phyloP scores from a whole-genome alignment of 2,888 invertebrate genomes.

The Xestia c-nigrum region DNA sequence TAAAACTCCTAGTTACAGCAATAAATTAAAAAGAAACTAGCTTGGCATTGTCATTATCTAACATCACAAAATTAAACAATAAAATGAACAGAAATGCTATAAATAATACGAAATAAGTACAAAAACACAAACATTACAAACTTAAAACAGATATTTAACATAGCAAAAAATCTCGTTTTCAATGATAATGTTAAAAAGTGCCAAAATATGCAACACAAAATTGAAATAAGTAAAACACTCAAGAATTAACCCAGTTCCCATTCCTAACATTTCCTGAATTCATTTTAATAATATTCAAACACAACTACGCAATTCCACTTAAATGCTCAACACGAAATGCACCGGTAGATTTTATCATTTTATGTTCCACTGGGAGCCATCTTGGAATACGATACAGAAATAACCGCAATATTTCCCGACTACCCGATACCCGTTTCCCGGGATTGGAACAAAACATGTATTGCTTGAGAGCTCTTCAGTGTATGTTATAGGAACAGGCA shows the following conservation, averaged over 20 bases:
- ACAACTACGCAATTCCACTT: not conserved
- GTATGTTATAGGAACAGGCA: conserved; percentile 6
- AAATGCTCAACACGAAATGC: conserved; percentile 28
- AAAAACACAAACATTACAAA: too few species aligned
- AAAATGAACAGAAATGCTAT: too few species aligned
- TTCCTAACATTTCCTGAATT: not conserved
- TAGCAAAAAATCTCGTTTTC: too few species aligned
- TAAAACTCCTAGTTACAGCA: too few species aligned
- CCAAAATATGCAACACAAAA: too few species aligned
- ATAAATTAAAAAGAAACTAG: too few species aligned
- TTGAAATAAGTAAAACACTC: not conserved
- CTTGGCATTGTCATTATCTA: too few species aligned
- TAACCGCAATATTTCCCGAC: conserved; percentile 39
- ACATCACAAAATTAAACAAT: too few species aligned
- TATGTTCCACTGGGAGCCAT: conserved; percentile 34
- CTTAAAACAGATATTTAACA: too few species aligned
- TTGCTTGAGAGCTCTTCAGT: conserved; percentile 18
- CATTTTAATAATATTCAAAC: conserved; percentile 13
- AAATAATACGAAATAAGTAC: too few species aligned
- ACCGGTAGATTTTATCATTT: conserved; percentile 31
- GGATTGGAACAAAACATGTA: conserved; percentile 39
- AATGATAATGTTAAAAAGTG: too few species aligned
- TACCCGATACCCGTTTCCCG: conserved; percentile 22
- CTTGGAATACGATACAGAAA: conserved; percentile 27
- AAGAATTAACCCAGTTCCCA: not conserved